Conservation (phyloP, 30 jellyfish, hydroid and myxozoan species). For the Cassiopea andromeda region DNA sequence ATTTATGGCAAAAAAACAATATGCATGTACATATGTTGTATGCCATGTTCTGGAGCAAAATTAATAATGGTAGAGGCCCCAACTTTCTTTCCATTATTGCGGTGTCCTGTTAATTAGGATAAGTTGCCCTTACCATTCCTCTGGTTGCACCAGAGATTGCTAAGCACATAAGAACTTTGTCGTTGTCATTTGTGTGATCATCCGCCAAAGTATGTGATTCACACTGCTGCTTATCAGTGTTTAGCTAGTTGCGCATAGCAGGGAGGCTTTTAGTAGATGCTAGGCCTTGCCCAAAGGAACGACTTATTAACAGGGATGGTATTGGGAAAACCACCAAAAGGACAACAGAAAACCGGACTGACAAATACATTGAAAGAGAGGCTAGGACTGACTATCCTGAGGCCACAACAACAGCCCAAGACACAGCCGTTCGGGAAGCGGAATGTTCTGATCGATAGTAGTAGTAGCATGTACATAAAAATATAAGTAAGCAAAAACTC, state of each 20-base stretch:
- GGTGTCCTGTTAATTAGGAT: not conserved
- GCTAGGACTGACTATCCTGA: not conserved
- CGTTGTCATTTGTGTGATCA: too few relatives aligned
- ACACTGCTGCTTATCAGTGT: too few relatives aligned
- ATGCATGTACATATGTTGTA: not conserved
- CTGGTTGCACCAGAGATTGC: not conserved
- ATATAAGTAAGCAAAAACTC: too few relatives aligned
- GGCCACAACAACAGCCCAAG: not conserved
- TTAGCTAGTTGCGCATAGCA: too few relatives aligned
- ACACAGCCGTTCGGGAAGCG: too few relatives aligned
- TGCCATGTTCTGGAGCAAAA: conserved; percentile 24
- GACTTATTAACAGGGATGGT: not conserved
- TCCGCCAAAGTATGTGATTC: too few relatives aligned
- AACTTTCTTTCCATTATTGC: not conserved
- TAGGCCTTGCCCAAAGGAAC: not conserved
- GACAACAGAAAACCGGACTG: not conserved
- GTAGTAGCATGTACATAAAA: too few relatives aligned
- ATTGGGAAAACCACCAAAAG: not conserved
- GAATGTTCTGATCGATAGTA: too few relatives aligned
- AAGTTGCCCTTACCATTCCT: not conserved
- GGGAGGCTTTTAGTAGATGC: too few relatives aligned
- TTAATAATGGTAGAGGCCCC: not conserved
- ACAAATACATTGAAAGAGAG: not conserved
- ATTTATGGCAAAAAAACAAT: too few relatives aligned
- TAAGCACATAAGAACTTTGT: too few relatives aligned